phyloP scores from a whole-genome alignment of 2,797 vertebrate species.

The Microctenopoma steveboyesi region DNA sequence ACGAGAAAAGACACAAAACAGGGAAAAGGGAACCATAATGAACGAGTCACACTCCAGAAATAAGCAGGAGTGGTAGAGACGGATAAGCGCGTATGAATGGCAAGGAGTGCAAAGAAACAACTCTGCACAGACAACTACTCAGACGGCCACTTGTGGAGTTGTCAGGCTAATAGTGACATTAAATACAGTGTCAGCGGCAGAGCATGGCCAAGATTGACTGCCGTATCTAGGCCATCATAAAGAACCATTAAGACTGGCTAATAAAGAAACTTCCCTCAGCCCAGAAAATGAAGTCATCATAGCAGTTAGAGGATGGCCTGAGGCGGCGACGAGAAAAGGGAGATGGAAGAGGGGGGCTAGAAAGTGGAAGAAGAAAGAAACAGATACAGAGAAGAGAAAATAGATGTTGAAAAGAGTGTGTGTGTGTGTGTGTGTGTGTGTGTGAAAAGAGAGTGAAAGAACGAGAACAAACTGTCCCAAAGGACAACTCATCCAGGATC shows the following conservation, averaged over 20 bases:
- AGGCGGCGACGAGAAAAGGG: constrained; percentile 43
- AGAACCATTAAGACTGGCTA: constrained; percentile 68
- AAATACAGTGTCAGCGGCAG: constrained; percentile 50
- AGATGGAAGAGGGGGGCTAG: constrained; percentile 16
- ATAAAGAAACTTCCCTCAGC: constrained; percentile 66
- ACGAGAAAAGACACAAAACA: neutral
- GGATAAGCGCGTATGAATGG: neutral
- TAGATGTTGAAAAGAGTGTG: constrained; percentile 7
- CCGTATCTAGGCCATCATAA: constrained; percentile 64
- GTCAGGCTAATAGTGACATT: constrained; percentile 50
- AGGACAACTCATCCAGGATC: constrained; percentile 72
- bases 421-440: constrained; percentile 7
- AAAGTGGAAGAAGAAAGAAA: constrained; percentile 28
- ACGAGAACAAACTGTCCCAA: constrained; percentile 71
- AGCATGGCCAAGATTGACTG: constrained; percentile 34
- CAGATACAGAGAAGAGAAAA: constrained; percentile 24
- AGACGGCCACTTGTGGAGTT: constrained; percentile 47
- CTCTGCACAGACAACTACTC: neutral
- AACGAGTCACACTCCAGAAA: neutral
- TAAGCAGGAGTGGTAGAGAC: neutral
- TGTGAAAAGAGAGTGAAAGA: constrained; percentile 62
- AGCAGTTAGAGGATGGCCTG: constrained; percentile 61
- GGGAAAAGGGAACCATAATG: neutral
- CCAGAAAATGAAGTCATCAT: constrained; percentile 75
- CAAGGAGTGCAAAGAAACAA: neutral